Conservation (phyloP, 2,113 vertebrate genomes). For the Halcyon senegalensis region DNA sequence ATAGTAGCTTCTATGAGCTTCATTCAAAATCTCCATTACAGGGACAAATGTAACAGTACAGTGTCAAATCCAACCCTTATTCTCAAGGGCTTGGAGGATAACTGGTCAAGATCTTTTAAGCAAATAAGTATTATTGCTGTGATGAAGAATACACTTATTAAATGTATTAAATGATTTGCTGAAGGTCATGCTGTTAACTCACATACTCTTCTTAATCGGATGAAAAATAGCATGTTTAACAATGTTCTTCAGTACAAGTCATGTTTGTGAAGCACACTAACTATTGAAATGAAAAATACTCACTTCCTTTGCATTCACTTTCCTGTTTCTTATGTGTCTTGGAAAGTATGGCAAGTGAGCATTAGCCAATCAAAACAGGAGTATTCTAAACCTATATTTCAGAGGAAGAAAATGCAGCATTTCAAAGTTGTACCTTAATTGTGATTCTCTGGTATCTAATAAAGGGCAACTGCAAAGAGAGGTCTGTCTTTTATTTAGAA, state of each 20-base stretch:
- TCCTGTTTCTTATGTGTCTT: background rate
- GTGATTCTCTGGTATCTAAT: background rate
- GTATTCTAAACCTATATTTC: background rate
- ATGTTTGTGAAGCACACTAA: background rate
- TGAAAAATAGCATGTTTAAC: background rate
- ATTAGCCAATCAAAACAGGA: background rate
- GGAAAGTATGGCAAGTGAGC: background rate
- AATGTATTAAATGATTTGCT: background rate
- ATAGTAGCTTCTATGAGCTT: background rate
- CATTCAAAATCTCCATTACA: background rate
- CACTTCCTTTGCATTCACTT: background rate
- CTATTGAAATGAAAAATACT: background rate
- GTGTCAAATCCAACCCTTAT: background rate
- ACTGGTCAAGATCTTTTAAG: background rate
- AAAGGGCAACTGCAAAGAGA: background rate
- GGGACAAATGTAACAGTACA: background rate
- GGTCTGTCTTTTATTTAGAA: background rate
- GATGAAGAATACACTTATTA: background rate
- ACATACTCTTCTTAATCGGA: background rate
- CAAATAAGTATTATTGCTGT: background rate
- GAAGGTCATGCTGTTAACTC: background rate
- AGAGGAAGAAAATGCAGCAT: background rate
- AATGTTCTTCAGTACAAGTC: background rate
- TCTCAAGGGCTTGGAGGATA: background rate
- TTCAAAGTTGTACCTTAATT: background rate